phyloP scores from a whole-genome alignment of 2,797 vertebrate genomes.

The Iguana delicatissima region DNA sequence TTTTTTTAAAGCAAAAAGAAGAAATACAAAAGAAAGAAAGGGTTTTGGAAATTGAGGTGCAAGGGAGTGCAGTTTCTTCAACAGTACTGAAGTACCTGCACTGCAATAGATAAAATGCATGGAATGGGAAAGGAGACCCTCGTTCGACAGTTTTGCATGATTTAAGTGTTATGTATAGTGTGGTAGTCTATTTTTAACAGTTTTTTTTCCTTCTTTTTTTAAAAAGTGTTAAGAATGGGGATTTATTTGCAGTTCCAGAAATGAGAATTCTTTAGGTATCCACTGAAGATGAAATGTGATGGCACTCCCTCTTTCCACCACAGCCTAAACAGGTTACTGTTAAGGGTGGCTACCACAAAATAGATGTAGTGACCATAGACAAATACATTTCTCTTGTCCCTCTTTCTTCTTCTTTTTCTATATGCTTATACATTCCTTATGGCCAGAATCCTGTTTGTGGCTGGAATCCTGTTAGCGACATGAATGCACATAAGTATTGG shows the following conservation, averaged over 20 bases:
- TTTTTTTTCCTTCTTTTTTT: not conserved
- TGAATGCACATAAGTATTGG: no score
- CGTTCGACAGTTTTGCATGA: slow-evolving; percentile 18
- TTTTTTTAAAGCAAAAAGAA: not conserved
- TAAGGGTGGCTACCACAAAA: no score
- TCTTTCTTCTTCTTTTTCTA: no score
- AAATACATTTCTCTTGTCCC: no score
- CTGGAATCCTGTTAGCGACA: no score
- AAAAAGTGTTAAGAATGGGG: not conserved
- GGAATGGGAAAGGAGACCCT: slow-evolving; percentile 55
- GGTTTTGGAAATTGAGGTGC: slow-evolving; percentile 55
- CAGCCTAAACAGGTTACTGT: no score
- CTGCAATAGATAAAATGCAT: slow-evolving; percentile 65
- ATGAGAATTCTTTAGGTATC: not conserved
- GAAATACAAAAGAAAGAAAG: slow-evolving; percentile 53
- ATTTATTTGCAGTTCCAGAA: not conserved
- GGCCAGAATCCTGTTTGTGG: no score
- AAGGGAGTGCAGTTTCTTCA: slow-evolving; percentile 47
- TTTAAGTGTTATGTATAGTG: not conserved
- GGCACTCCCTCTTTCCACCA: no score
- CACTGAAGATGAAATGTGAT: no score
- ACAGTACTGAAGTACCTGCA: slow-evolving; percentile 25
- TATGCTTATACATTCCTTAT: no score
- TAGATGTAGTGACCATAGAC: no score
- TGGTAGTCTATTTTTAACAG: not conserved